Base-by-base conservation (phyloP, 2,797 vertebrate genomes). In the Melanotaenia maccullochi region DNA sequence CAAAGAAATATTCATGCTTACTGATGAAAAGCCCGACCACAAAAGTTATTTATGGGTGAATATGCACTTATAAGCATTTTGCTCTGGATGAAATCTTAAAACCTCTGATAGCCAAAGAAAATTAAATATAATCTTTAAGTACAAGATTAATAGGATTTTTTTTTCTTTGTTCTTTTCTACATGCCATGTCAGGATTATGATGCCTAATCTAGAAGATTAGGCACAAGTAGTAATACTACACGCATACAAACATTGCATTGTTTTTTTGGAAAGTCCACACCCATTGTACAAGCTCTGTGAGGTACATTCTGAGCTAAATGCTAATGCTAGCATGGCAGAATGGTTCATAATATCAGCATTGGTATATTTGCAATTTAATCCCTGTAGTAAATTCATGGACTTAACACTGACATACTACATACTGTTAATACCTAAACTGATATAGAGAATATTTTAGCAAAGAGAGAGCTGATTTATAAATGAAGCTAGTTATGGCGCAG, bases 91-190 rank as follows among this genome's bases (percentile, higher is more conserved):
- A 52, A 72, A 35, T 38, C 25, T 68, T 59, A 1, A 9, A 18
- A 8, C 9, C 30, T 36, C 7, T 25, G 38, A 24, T 32, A 40
- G 35, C 36, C 28, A 30, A 35, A 49, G 11, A 40, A 30, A 36
- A 49, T 20, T 42, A 58, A 67, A 60, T 44, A 4, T 47, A 6
- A 59, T 36, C 22, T 64, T 69, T 9, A 55, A 38, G 65, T 61
- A 33, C 1, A 58, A 30, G 56, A 68, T 0, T 49, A 57, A 16
- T 7, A 33, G 14, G 55, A 36, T 47, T 49, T 12, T 33, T 33
- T 57, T 24, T n/a, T 14, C 22, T 57, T 35, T 22, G 14, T 24
- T 35, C 33, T 18, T 68, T 44, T 44, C 18, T 35, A 18, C 32
- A 49, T 20, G 24, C 65, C 40, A 8, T 47, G 55, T n/a, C 28